Conservation (phyloP, 2,113 vertebrate species). For the Pipa parva region DNA sequence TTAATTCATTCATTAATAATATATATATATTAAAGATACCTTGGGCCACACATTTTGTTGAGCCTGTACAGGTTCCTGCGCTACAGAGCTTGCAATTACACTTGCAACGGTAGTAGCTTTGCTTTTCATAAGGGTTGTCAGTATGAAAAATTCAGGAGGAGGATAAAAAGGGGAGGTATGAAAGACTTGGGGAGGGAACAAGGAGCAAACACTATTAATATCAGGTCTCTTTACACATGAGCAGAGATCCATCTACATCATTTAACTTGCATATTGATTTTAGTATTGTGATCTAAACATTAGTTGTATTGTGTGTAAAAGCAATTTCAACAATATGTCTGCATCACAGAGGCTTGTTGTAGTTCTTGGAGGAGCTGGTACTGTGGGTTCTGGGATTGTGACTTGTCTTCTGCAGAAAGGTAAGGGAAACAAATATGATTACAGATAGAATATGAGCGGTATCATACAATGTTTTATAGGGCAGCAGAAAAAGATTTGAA, state of each 20-base stretch:
- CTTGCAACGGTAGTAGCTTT: not conserved
- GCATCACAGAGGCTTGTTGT: conserved; percentile 66
- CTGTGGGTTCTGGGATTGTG: conserved; percentile 71
- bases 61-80: not conserved
- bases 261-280: not conserved
- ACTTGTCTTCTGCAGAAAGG: conserved; percentile 73
- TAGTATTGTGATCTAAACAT: not conserved
- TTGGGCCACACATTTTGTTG: too few species aligned
- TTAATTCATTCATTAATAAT: too few species aligned
- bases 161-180: conserved; percentile 3
- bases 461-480: too few species aligned
- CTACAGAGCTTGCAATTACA: conserved; percentile 10
- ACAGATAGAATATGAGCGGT: too few species aligned
- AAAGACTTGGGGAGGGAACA: conserved; percentile 23
- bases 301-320: not conserved
- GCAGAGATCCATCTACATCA: not conserved
- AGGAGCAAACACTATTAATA: conserved; percentile 14
- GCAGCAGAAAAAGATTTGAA: too few species aligned
- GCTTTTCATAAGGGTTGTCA: too few species aligned
- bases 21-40: too few species aligned
- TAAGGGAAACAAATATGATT: conserved; percentile 49
- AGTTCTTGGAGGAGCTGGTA: conserved; percentile 72
- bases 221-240: not conserved
- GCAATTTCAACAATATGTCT: conserved; percentile 55
- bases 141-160: not conserved